phyloP scores from a whole-genome alignment of 2,888 invertebrate species.

The Lepidochrysops patricia region DNA sequence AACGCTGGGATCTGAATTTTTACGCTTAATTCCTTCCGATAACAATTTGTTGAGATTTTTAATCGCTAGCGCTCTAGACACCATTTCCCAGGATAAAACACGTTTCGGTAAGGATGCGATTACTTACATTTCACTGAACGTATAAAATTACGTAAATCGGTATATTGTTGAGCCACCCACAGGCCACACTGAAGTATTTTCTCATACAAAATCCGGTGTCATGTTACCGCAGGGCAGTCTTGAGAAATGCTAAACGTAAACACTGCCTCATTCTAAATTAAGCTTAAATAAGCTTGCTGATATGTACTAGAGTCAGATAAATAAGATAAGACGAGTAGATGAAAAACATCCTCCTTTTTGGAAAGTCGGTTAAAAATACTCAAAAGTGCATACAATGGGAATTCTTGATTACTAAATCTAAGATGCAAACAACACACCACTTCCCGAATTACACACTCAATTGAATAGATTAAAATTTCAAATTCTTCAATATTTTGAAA shows the following conservation, averaged over 20 bases:
- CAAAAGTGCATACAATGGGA: neutral
- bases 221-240: constrained; percentile 30
- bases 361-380: too few species aligned
- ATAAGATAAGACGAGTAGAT: neutral
- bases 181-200: constrained; percentile 30
- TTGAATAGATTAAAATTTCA: too few species aligned
- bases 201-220: constrained; percentile 51
- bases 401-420: neutral
- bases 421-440: neutral
- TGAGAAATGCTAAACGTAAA: constrained; percentile 21
- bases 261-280: constrained; percentile 8
- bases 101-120: constrained; percentile 48
- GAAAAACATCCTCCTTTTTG: neutral
- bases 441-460: neutral
- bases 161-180: constrained; percentile 34
- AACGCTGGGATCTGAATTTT: neutral
- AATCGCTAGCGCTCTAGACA: neutral
- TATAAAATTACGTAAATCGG: constrained; percentile 46
- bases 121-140: constrained; percentile 44
- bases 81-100: constrained; percentile 34
- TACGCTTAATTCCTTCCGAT: neutral
- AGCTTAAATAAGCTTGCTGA: neutral
- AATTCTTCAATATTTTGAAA: too few species aligned
- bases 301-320: neutral
- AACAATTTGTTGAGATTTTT: neutral